phyloP scores from a whole-genome alignment of 2,113 vertebrate genomes.

The Zosterops borbonicus region DNA sequence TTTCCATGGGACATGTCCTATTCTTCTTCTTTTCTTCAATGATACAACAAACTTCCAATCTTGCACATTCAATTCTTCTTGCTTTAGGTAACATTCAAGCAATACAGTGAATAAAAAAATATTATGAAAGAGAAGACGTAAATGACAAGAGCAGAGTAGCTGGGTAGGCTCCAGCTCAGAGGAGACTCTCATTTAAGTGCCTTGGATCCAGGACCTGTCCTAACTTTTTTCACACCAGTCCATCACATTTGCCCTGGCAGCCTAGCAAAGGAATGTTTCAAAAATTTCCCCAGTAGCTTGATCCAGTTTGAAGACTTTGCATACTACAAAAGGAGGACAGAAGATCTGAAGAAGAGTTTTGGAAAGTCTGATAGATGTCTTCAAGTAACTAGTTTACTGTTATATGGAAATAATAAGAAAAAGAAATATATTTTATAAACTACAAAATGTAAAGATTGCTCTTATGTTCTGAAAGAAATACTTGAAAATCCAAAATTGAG shows the following conservation, averaged over 20 bases:
- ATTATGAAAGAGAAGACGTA: not conserved
- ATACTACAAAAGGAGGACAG: not conserved
- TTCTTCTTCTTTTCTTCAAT: not conserved
- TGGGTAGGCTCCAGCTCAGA: not conserved
- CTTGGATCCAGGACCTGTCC: not conserved
- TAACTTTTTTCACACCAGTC: not conserved
- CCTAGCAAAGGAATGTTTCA: not conserved
- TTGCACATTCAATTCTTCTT: not conserved
- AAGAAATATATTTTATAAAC: not conserved
- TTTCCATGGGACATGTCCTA: not conserved
- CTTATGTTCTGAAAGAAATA: not conserved
- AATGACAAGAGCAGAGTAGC: not conserved
- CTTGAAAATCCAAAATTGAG: not conserved
- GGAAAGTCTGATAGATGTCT: not conserved
- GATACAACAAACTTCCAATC: not conserved
- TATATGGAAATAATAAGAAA: not conserved
- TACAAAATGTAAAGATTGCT: not conserved
- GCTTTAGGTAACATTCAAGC: not conserved
- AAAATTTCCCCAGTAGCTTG: not conserved
- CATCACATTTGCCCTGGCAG: not conserved
- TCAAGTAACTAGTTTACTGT: not conserved
- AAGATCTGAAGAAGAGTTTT: not conserved
- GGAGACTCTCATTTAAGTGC: not conserved
- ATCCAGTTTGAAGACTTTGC: not conserved
- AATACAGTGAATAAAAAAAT: not conserved